A percentile compares a stretch with the other conserved stretches of the same genome.
Evolutionary conservation across 2,888 invertebrate species (phyloP).

Genomic region (Rhingia campestris): DNA sequence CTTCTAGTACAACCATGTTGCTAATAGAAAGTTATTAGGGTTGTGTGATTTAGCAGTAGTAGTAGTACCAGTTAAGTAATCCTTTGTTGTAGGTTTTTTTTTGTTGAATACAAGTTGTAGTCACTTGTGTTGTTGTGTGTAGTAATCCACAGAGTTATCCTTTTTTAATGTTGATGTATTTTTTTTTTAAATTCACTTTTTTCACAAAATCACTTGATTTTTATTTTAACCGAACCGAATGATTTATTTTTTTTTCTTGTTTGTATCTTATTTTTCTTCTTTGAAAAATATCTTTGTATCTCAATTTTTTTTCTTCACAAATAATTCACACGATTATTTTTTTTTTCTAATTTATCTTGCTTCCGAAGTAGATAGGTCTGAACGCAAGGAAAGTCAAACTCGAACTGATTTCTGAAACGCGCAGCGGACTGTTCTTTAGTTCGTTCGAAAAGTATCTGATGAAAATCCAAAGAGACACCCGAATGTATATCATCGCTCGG

Average conservation of each 20-base stretch:
- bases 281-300: slow-evolving; percentile 15
- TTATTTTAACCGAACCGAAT: slow-evolving; percentile 57
- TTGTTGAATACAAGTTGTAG: neutral
- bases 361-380: slow-evolving; percentile 79
- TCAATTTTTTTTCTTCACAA: slow-evolving; percentile 27
- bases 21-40: slow-evolving; percentile 57
- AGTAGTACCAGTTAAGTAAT: slow-evolving; percentile 57
- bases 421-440: slow-evolving; percentile 44
- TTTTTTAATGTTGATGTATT: slow-evolving; percentile 24
- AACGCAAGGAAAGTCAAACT: slow-evolving; percentile 81
- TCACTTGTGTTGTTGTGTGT: slow-evolving; percentile 3
- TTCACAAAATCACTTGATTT: slow-evolving; percentile 47
- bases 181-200: slow-evolving; percentile 39
- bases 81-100: slow-evolving; percentile 12
- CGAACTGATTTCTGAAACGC: slow-evolving; percentile 79
- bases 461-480: slow-evolving; percentile 29
- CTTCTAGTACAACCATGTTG: slow-evolving; percentile 94
- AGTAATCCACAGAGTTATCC: slow-evolving; percentile 53
- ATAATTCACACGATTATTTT: slow-evolving; percentile 43
- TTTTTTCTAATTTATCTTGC: slow-evolving; percentile 48
- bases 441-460: slow-evolving; percentile 56
- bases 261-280: slow-evolving; percentile 17
- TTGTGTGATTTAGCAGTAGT: slow-evolving; percentile 29
- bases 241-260: slow-evolving; percentile 15
- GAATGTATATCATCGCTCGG: neutral